phyloP scores from a whole-genome alignment of 2,888 invertebrate genomes.

The Hyppa rectilinea region DNA sequence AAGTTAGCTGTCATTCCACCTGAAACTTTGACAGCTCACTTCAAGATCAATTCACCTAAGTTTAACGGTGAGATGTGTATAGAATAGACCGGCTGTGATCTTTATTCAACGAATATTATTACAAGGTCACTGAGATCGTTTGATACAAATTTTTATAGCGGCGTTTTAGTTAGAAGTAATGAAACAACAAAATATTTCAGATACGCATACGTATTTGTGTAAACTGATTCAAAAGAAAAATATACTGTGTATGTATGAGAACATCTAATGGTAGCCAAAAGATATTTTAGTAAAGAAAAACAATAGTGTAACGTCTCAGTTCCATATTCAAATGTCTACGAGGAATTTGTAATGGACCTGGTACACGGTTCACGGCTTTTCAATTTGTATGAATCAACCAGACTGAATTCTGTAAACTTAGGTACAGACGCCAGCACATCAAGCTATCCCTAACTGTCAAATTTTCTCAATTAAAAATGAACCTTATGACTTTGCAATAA shows the following conservation, averaged over 20 bases:
- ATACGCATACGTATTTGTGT: constrained; percentile 40
- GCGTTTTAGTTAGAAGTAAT: constrained; percentile 39
- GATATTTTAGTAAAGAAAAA: constrained; percentile 43
- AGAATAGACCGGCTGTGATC: no score
- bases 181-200: constrained; percentile 33
- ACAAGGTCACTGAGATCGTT: constrained; percentile 27
- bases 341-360: not conserved
- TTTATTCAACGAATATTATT: constrained; percentile 44
- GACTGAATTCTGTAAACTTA: not conserved
- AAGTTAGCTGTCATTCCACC: no score
- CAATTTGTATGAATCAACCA: constrained; percentile 6
- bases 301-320: constrained; percentile 18
- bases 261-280: constrained; percentile 16
- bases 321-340: constrained; percentile 6
- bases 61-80: no score
- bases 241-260: constrained; percentile 31
- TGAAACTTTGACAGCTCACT: no score
- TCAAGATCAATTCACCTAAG: no score
- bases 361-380: not conserved
- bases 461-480: no score
- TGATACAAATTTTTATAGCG: constrained; percentile 42
- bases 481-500: no score
- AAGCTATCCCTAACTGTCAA: no score
- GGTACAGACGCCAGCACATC: no score
- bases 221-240: constrained; percentile 48